These are phyloP conservation scores for Arbacia lixula DNA, from an alignment of 53 echinoderm and acorn worm genomes.

Conservation along the genomic window DNA sequence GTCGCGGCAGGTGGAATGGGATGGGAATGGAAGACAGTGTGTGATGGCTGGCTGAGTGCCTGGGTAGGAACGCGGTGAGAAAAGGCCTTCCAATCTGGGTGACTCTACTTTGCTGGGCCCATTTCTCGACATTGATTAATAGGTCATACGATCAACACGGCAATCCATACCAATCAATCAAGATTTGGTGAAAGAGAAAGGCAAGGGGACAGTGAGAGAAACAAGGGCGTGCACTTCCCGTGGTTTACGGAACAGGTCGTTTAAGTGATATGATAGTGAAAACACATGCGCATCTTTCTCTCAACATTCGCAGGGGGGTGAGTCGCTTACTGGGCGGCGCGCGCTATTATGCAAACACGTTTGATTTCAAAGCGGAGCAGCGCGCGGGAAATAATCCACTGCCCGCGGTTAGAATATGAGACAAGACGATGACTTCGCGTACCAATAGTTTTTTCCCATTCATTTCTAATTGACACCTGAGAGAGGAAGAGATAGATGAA, in stretches of 20 bases:
- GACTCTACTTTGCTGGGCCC: conserved; percentile 3
- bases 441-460: too few species aligned
- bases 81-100: conserved; percentile 34
- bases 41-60: too few species aligned
- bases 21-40: too few species aligned
- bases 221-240: conserved; percentile 32
- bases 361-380: conserved; percentile 41
- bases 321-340: conserved; percentile 30
- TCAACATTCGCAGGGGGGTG: conserved; percentile 2
- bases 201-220: neutral
- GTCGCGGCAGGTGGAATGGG: conserved; percentile 12
- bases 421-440: too few species aligned
- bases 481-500: too few species aligned
- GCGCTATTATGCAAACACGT: conserved; percentile 43
- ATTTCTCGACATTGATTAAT: conserved; percentile 39
- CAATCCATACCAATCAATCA: conserved; percentile 42
- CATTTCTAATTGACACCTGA: too few species aligned
- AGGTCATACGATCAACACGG: conserved; percentile 41
- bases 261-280: too few species aligned
- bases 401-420: conserved; percentile 14
- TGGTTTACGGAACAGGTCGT: too few species aligned
- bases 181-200: conserved; percentile 9
- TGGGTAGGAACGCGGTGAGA: too few species aligned
- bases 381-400: conserved; percentile 25
- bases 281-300: too few species aligned